A percentile compares a stretch with the other conserved stretches of the same genome.
These are phyloP conservation scores for Notoglanidium macrostoma DNA, from an alignment of 2,797 vertebrate genomes.

Conservation along the genomic window DNA sequence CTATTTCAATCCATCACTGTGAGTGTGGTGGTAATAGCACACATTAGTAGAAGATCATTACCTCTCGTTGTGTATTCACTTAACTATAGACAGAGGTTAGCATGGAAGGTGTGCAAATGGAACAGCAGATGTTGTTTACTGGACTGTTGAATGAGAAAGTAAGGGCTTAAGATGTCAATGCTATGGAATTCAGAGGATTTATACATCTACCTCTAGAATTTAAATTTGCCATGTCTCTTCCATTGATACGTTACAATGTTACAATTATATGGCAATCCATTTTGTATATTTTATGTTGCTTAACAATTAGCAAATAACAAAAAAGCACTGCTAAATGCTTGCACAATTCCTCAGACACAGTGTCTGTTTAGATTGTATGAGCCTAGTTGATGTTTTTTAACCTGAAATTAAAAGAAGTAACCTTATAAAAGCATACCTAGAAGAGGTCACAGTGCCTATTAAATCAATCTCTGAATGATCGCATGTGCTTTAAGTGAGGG, in stretches of 20 bases:
- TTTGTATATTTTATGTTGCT: neutral
- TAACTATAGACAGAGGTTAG: conserved; percentile 63
- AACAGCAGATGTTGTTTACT: conserved; percentile 63
- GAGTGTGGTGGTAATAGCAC: conserved; percentile 60
- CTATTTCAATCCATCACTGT: conserved; percentile 57
- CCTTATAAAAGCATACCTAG: conserved; percentile 12
- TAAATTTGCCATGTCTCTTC: conserved; percentile 43
- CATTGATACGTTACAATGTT: conserved; percentile 8
- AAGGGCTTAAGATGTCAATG: conserved; percentile 41
- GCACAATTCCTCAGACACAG: neutral
- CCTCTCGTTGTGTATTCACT: conserved; percentile 63
- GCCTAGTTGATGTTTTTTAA: conserved; percentile 2
- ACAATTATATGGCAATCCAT: neutral
- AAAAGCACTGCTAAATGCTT: neutral
- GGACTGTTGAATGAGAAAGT: conserved; percentile 58
- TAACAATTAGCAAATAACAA: neutral
- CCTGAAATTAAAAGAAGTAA: conserved; percentile 33
- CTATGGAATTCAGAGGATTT: conserved; percentile 39
- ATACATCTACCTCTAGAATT: conserved; percentile 20
- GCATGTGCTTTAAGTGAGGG: conserved; percentile 63
- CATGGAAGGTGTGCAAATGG: conserved; percentile 59
- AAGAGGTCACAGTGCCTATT: conserved; percentile 39
- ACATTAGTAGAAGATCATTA: conserved; percentile 67
- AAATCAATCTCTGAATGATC: conserved; percentile 68
- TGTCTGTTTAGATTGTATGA: neutral